Base-by-base conservation (phyloP, 1,140 invertebrate species). In the Leptopilina boulardi region DNA sequence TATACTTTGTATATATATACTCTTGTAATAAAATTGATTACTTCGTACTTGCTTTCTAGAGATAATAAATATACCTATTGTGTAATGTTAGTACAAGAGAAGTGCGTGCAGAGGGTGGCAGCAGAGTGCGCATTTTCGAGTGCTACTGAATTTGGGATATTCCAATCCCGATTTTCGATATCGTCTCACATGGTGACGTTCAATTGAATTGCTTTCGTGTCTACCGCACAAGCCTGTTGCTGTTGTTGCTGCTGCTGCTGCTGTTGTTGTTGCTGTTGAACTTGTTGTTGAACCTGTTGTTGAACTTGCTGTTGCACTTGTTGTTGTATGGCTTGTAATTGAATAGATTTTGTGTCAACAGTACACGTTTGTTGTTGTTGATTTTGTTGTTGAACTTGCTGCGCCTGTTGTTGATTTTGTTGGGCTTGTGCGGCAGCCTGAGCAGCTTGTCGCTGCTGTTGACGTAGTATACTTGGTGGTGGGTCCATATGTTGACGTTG, bases 401-500 rank as follows among this genome's bases (percentile, higher is more conserved):
- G 86, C 0, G 82, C 80, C 66, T 87, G 86, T 42, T 80, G 82
- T 6, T 86, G 76, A 74, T 90, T 84, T 15, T 88, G 88, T 8
- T 82, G 82, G 26, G 86, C 85, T 74, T 91, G 90, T 5, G 89
- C 90, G 1, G 90, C 90, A 26, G 88, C 89, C 73, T 91, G 90
- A 0, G 90, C 90, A 5, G 90, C 90, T 76, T 91, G 89, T n/a
- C 91, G 85, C 21, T 92, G 91, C 75, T 92, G 91, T 70, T 92
- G 91, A n/a, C 89, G 85, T 51, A 91, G 71, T 88, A 91, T 90
- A 76, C 91, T 91, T 0, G 92, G 92, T 56, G 93, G 94, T 74
- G 93, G 91, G 87, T 96, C 95, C 93, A 96, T 95, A 87, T 97
- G 96, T 82, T 96, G 95, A 18, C 95, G 91, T 85, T 95, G 94